Evolutionary conservation across 1,140 invertebrate genomes (phyloP), one percentile per base, ranked within the genome.

Genomic region (Dermatophagoides farinae): DNA sequence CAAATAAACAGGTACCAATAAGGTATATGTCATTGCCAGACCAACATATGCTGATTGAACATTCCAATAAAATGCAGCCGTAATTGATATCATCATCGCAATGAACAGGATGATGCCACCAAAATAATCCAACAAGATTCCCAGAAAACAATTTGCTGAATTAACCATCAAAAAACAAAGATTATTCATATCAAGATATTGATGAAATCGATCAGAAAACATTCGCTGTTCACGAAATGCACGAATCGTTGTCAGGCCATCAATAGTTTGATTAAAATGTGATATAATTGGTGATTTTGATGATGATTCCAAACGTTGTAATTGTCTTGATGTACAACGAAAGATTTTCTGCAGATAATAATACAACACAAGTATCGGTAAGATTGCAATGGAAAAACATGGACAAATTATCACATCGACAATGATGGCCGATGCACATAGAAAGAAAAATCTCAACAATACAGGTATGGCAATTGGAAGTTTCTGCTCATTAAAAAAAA

Each of bases 101-200:
- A 80, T 74, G 69, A 85, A 81, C 49, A 88, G 83, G 62, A 85
- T 82, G 25, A 80, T 72, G 5, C 80, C 82, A 16, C 85, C 86
- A 55, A 88, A 74, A 68, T 85, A 82, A 73, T 89, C 86, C 85
- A 88, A 66, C n/a, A 38, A 47, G 46, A 61, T 60, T 18, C 85
- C 85, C 1, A 89, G 75, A 85, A 85, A 88, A 62, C 85, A 77
- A 69, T 83, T 86, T 37, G 82, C 81, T 1, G 82, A 79, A 66
- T 87, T 86, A 49, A 85, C 73, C 60, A 87, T 78, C 4, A 86
- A 73, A 68, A 85, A 81, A 5, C 84, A 81, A 64, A 82, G 79
- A 53, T 83, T 81, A 68, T 87, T 85, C 12, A 70, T 70, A 68
- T 88, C 83, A 25, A 87, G 75, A 47, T 78, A 76, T 31, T 75